Conservation (phyloP, 2,888 invertebrate species). For the Adelphocoris suturalis region DNA sequence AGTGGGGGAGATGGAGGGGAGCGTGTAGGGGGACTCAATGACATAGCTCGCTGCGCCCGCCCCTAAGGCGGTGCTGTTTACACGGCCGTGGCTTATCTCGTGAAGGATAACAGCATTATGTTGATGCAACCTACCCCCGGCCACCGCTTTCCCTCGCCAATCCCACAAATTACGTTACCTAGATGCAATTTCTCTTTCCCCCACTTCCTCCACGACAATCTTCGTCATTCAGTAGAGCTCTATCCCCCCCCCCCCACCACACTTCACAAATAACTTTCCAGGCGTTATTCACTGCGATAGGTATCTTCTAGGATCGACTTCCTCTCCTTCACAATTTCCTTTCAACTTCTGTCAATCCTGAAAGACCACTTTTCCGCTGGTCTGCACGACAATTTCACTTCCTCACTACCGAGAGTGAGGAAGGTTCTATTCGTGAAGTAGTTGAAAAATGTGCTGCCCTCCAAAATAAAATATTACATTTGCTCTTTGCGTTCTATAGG, state of each 20-base stretch:
- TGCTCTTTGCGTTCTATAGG: no score
- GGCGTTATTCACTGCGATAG: background rate
- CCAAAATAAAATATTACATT: no score
- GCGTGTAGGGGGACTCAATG: conserved; percentile 59
- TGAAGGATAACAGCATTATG: conserved; percentile 74
- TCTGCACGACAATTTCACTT: background rate
- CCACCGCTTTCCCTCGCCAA: conserved; percentile 47
- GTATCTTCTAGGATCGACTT: background rate
- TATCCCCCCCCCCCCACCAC: background rate
- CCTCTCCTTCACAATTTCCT: background rate
- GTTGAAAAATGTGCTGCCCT: no score
- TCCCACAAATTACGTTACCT: conserved; percentile 72
- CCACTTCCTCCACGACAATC: background rate
- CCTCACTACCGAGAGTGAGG: no score
- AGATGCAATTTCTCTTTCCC: conserved; percentile 56
- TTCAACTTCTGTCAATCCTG: background rate
- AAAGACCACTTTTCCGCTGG: background rate
- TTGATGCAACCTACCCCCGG: conserved; percentile 69
- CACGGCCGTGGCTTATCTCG: conserved; percentile 74
- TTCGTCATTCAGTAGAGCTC: conserved; percentile 9
- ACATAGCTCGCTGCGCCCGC: conserved; percentile 64
- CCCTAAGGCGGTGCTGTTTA: conserved; percentile 71
- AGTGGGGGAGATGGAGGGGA: conserved; percentile 55
- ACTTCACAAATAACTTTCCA: background rate
- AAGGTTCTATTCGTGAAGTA: no score